These are phyloP conservation scores for Brienomyrus longianalis DNA, from an alignment of 2,113 vertebrate species.

Conservation along the genomic window DNA sequence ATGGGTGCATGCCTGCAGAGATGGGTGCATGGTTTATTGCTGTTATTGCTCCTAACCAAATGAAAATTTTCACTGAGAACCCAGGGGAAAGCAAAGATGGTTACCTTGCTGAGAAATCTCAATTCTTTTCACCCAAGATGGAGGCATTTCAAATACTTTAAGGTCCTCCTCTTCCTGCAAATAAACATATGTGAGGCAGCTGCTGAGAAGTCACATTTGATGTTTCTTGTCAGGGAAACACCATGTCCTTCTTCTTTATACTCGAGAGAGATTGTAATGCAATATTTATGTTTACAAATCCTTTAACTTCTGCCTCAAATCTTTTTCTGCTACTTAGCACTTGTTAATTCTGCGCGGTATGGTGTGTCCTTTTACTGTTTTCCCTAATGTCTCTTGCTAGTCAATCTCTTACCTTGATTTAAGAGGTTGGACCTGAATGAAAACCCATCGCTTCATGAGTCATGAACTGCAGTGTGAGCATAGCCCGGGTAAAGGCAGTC, in stretches of 20 bases:
- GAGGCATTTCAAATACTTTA: slow-evolving; percentile 67
- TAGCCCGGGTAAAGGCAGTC: not conserved
- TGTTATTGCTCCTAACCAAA: not conserved
- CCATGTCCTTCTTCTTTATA: not conserved
- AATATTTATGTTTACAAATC: not conserved
- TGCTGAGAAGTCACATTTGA: not conserved
- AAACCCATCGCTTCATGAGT: not conserved
- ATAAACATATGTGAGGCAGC: slow-evolving; percentile 26
- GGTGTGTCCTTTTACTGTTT: not conserved
- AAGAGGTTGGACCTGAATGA: not conserved
- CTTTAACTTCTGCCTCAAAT: not conserved
- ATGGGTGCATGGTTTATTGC: not conserved
- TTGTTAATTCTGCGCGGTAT: not conserved
- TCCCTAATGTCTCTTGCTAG: not conserved
- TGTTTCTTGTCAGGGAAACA: not conserved
- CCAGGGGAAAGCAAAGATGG: not conserved
- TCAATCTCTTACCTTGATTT: not conserved
- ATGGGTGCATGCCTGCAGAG: not conserved
- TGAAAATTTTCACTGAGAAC: not conserved
- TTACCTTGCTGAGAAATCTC: slow-evolving; percentile 64
- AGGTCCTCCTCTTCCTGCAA: slow-evolving; percentile 44
- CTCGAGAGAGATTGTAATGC: not conserved
- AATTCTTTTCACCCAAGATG: slow-evolving; percentile 72
- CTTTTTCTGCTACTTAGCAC: not conserved
- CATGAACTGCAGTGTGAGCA: not conserved